phyloP scores from a whole-genome alignment of 2,113 vertebrate genomes.

The Syrrhaptes paradoxus region DNA sequence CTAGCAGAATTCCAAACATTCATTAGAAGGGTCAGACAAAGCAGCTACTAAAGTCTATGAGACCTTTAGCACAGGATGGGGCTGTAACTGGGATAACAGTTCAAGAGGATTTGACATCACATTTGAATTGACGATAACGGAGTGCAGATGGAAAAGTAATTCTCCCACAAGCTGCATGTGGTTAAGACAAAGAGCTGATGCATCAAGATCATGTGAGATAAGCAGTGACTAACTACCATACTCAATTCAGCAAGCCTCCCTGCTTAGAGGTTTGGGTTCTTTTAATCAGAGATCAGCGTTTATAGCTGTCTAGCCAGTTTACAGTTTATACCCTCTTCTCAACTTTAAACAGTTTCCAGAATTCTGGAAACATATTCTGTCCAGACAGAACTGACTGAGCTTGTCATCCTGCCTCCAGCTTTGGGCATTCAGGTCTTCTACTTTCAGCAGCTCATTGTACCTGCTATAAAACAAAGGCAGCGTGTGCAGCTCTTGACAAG shows the following conservation, averaged over 20 bases:
- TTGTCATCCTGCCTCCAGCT: not conserved
- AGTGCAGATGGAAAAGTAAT: not conserved
- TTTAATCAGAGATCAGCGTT: not conserved
- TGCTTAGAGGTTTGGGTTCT: not conserved
- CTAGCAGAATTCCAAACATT: not conserved
- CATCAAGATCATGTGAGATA: not conserved
- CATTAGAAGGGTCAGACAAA: not conserved
- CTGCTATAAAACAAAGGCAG: fast-evolving
- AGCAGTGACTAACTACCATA: not conserved
- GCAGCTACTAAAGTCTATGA: not conserved
- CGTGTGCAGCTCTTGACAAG: not conserved
- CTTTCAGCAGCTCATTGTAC: not conserved
- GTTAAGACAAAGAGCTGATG: slow-evolving; percentile 18
- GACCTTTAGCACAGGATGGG: not conserved
- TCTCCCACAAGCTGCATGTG: not conserved
- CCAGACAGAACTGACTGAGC: not conserved
- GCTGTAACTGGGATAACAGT: not conserved
- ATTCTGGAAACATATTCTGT: not conserved
- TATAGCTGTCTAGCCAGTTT: not conserved
- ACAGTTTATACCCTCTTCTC: not conserved
- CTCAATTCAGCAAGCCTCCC: not conserved
- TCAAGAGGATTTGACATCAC: not conserved
- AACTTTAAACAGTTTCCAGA: not conserved
- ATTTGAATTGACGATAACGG: not conserved
- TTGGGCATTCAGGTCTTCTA: not conserved